Evolutionary conservation across 2,797 vertebrate genomes (phyloP).

Genomic region (Amazona finschi): DNA sequence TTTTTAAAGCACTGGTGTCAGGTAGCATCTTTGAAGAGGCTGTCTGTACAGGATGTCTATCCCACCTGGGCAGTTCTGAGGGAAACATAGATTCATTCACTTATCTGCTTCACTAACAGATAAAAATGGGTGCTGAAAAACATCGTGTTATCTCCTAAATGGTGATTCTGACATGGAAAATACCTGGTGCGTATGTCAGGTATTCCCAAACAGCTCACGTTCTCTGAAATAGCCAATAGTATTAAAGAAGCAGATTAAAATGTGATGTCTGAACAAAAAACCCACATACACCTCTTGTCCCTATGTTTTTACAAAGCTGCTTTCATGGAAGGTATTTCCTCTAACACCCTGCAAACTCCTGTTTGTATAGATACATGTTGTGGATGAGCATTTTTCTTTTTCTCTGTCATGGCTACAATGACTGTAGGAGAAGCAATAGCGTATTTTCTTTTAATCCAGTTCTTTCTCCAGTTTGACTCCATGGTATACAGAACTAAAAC

Average conservation of each 20-base stretch:
- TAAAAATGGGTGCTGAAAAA: not conserved
- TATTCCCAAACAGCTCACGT: not conserved
- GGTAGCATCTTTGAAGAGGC: not conserved
- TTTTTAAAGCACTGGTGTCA: not conserved
- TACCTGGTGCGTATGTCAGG: not conserved
- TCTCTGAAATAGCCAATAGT: not conserved
- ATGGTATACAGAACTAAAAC: not conserved
- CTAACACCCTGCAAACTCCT: not conserved
- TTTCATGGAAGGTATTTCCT: not conserved
- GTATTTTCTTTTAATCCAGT: not conserved
- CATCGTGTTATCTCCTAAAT: not conserved
- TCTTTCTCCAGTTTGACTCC: not conserved
- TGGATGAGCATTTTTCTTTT: not conserved
- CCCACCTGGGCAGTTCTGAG: not conserved
- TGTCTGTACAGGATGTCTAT: not conserved
- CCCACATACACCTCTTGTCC: not conserved
- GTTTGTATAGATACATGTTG: not conserved
- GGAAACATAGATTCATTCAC: not conserved
- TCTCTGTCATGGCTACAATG: not conserved
- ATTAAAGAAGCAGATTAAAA: not conserved
- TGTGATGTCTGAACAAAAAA: not conserved
- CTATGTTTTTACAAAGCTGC: not conserved
- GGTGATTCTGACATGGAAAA: conserved; percentile 7
- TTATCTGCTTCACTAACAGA: not conserved
- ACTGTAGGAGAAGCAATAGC: not conserved